Evolutionary conservation across 1,140 invertebrate genomes (phyloP).

Genomic region (Zaprionus taronus): DNA sequence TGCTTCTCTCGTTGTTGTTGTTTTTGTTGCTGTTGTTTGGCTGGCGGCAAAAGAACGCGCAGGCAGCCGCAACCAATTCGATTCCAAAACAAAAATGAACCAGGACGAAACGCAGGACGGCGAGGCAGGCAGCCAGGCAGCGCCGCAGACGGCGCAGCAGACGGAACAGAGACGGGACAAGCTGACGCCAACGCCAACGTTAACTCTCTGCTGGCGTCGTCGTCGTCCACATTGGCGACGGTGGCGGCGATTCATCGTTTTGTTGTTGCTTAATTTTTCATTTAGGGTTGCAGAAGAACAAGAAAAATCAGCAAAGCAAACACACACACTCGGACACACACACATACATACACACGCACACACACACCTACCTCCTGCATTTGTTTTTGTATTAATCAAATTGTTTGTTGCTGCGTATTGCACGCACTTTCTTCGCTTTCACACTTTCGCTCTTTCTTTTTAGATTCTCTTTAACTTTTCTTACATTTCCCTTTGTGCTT

Average conservation of each 20-base stretch:
- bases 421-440: not conserved
- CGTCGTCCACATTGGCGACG: not conserved
- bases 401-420: constrained; percentile 24
- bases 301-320: constrained; percentile 3
- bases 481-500: not conserved
- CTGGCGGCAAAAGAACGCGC: constrained; percentile 57
- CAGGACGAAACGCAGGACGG: constrained; percentile 29
- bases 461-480: not conserved
- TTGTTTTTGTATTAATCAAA: constrained; percentile 72
- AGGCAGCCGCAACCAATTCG: constrained; percentile 68
- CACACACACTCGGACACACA: constrained; percentile 5
- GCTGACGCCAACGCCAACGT: constrained; percentile 53
- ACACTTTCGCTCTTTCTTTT: not conserved
- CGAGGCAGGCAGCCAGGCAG: not conserved
- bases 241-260: constrained; percentile 16
- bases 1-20: constrained; percentile 15
- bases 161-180: constrained; percentile 39
- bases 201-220: constrained; percentile 18
- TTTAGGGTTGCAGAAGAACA: constrained; percentile 65
- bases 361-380: constrained; percentile 32
- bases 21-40: constrained; percentile 22
- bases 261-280: constrained; percentile 80
- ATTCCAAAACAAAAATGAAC: constrained; percentile 38
- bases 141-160: not conserved
- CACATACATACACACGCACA: constrained; percentile 1